These are phyloP conservation scores for Chloroclystis v-ata DNA, from an alignment of 2,888 invertebrate genomes.

Conservation along the genomic window DNA sequence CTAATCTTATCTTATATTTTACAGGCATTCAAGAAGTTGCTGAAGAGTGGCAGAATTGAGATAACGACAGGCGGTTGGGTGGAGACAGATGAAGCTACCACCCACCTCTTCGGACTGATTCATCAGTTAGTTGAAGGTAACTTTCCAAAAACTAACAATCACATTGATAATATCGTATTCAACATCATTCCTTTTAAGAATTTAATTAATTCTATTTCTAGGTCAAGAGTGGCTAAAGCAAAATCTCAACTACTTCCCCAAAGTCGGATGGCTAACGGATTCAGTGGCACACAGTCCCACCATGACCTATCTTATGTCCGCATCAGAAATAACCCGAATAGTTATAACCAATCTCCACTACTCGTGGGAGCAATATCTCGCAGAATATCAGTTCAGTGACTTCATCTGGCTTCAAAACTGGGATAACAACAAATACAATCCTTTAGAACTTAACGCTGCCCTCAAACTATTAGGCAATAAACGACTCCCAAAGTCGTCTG, in stretches of 20 bases:
- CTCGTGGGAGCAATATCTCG: conserved; percentile 95
- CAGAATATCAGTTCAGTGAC: conserved; percentile 90
- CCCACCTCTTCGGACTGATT: conserved; percentile 90
- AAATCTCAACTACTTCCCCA: conserved; percentile 87
- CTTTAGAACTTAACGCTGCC: conserved; percentile 48
- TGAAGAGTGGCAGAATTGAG: conserved; percentile 89
- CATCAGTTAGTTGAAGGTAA: conserved; percentile 93
- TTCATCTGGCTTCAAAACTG: conserved; percentile 95
- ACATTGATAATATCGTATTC: too few species aligned
- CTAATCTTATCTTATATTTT: too few species aligned
- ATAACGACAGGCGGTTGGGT: conserved; percentile 97
- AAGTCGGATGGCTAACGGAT: conserved; percentile 93
- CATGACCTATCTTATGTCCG: conserved; percentile 89
- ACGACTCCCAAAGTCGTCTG: conserved; percentile 52
- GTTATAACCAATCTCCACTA: conserved; percentile 95
- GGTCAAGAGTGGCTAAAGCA: conserved; percentile 93
- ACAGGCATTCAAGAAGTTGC: conserved; percentile 82
- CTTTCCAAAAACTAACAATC: too few species aligned
- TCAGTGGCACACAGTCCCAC: conserved; percentile 97
- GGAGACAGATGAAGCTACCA: conserved; percentile 95
- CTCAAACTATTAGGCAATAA: conserved; percentile 54
- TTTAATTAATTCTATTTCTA: conserved; percentile 45
- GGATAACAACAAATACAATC: conserved; percentile 65
- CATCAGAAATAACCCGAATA: conserved; percentile 87
- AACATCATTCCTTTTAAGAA: too few species aligned